These are phyloP conservation scores for Cantharis rustica DNA, from an alignment of 2,888 invertebrate genomes.

Conservation along the genomic window DNA sequence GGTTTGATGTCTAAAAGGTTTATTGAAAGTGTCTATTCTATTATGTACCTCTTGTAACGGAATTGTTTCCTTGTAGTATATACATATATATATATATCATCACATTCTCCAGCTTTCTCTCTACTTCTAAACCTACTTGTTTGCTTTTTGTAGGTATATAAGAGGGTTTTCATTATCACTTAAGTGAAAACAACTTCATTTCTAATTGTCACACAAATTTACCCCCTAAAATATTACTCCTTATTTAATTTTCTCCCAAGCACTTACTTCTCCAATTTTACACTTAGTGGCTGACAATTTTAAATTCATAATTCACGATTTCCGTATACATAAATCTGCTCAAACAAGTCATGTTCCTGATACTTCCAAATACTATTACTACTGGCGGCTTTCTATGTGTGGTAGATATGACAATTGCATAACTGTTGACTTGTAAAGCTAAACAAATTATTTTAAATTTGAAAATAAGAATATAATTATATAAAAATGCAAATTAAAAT, in stretches of 20 bases:
- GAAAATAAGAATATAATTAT: too few species aligned
- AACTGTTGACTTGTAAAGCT: too few species aligned
- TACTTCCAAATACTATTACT: too few species aligned
- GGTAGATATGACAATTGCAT: too few species aligned
- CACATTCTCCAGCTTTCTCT: conserved; percentile 17
- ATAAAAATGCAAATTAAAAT: too few species aligned
- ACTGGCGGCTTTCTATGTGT: too few species aligned
- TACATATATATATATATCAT: conserved; percentile 22
- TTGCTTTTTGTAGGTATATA: neutral
- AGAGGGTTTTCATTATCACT: neutral
- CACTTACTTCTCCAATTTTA: neutral
- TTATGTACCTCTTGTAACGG: conserved; percentile 32
- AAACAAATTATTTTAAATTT: too few species aligned
- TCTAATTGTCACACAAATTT: neutral
- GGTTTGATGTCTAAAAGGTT: conserved; percentile 39
- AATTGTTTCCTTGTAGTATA: conserved; percentile 34
- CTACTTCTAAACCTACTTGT: conserved; percentile 23
- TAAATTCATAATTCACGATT: too few species aligned
- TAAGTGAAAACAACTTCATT: neutral
- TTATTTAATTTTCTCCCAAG: neutral
- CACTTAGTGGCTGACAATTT: neutral
- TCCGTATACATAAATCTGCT: too few species aligned
- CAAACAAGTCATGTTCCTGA: too few species aligned
- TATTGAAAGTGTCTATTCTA: conserved; percentile 38
- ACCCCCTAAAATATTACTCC: neutral